Base-by-base conservation (phyloP, 2,797 vertebrate genomes). In the Microhierax caerulescens region DNA sequence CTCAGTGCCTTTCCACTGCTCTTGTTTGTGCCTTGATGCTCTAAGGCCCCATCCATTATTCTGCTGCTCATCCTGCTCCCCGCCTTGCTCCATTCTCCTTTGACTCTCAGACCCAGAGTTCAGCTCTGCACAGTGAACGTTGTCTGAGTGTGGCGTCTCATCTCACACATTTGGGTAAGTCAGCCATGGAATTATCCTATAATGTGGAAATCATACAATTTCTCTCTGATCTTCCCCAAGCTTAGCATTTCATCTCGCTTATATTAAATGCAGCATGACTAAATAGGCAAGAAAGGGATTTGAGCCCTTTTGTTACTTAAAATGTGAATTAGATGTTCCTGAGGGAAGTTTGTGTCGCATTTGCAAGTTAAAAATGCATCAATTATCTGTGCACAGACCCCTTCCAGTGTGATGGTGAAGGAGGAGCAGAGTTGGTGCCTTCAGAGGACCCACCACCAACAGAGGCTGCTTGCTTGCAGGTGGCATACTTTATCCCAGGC, bases 251-350 rank as follows among this genome's bases (percentile, higher is more conserved):
- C 95, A 96, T 97, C 96, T 97, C 15, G 74, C 96, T 95, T 93
- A 91, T 94, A 91, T 91, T 95, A 97, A 97, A 97, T 94, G 93
- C 95, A 93, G 97, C 96, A 97, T 96, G 96, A 97, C 97, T 97
- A 97, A 97, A 95, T 96, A 96, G 96, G 93, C 95, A 94, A 97
- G 96, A 94, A 97, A 96, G 80, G 93, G 94, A 96, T 93, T 93
- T 88, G 95, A 95, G 91, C 92, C 93, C 94, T 96, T 97, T 97
- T 95, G 96, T 97, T 97, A 94, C 92, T 96, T 95, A 96, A 96
- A 95, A 92, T 95, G 91, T 97, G 97, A 97, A 97, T 96, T 95
- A 96, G 96, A 96, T 30, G 73, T 90, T 97, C 95, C 95, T 97
- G 95, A 94, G 96, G 96, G 93, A 96, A 97, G 96, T 95, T 90